A percentile compares a stretch with the other conserved stretches of the same genome.
Evolutionary conservation across 2,888 invertebrate genomes (phyloP).

Genomic region (Sinohyriopsis cumingii): DNA sequence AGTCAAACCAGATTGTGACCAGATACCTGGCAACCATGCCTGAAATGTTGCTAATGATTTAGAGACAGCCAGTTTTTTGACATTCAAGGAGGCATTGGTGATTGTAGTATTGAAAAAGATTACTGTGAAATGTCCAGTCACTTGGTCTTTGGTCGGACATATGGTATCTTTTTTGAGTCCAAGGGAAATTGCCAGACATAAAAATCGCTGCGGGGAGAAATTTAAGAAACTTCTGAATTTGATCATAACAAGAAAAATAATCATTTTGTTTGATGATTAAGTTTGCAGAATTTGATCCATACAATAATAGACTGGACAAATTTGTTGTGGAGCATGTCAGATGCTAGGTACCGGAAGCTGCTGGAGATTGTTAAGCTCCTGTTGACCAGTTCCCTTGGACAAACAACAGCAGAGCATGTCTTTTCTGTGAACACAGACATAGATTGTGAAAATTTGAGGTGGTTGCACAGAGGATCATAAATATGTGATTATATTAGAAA

Average conservation of each 20-base stretch:
- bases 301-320: constrained; percentile 7
- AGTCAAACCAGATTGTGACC: too few relatives aligned
- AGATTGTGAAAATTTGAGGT: too few relatives aligned
- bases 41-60: too few relatives aligned
- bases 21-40: too few relatives aligned
- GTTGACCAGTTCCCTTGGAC: too few relatives aligned
- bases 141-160: not conserved
- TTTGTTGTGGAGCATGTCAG: constrained; percentile 10
- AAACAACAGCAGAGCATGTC: too few relatives aligned
- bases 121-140: not conserved
- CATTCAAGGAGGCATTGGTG: too few relatives aligned
- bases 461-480: too few relatives aligned
- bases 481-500: too few relatives aligned
- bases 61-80: too few relatives aligned
- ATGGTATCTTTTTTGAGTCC: constrained; percentile 4
- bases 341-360: not conserved
- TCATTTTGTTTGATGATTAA: constrained; percentile 11
- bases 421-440: too few relatives aligned
- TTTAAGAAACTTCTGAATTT: constrained; percentile 9
- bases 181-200: constrained; percentile 9
- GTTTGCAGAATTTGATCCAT: constrained; percentile 4
- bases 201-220: constrained; percentile 5
- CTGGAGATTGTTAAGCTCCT: too few relatives aligned
- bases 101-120: not conserved
- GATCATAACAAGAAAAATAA: constrained; percentile 6